Conservation (phyloP, 1,140 invertebrate genomes). For the Panagrolaimus sp. region DNA sequence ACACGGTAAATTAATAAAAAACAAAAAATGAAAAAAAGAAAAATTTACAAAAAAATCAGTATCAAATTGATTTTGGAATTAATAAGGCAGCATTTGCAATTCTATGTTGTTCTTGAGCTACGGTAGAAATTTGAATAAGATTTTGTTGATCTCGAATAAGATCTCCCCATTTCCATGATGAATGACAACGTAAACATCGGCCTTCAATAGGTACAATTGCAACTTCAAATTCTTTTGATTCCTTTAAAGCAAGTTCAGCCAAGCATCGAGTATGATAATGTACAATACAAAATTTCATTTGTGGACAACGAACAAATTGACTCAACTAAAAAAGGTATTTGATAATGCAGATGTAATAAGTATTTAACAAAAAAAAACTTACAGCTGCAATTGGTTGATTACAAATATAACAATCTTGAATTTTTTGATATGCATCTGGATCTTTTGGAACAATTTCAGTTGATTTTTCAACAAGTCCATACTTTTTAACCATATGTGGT, state of each 20-base stretch:
- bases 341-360: neutral
- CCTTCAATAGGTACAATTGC: constrained; percentile 9
- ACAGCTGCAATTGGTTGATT: constrained; percentile 33
- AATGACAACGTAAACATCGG: neutral
- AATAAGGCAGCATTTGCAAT: neutral
- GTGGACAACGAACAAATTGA: constrained; percentile 2
- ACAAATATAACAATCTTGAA: constrained; percentile 46
- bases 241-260: neutral
- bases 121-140: neutral
- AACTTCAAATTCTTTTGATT: neutral
- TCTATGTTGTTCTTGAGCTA: neutral
- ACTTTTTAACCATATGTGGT: constrained; percentile 57
- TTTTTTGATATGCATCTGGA: constrained; percentile 30
- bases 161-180: constrained; percentile 5
- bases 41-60: no score
- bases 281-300: neutral
- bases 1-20: no score
- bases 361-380: neutral
- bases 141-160: neutral
- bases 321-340: neutral
- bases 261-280: constrained; percentile 4
- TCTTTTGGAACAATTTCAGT: constrained; percentile 32
- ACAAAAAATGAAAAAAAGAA: no score
- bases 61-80: neutral
- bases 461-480: constrained; percentile 46